These are phyloP conservation scores for Parnassius orleans DNA, from an alignment of 2,888 invertebrate genomes.

Conservation along the genomic window DNA sequence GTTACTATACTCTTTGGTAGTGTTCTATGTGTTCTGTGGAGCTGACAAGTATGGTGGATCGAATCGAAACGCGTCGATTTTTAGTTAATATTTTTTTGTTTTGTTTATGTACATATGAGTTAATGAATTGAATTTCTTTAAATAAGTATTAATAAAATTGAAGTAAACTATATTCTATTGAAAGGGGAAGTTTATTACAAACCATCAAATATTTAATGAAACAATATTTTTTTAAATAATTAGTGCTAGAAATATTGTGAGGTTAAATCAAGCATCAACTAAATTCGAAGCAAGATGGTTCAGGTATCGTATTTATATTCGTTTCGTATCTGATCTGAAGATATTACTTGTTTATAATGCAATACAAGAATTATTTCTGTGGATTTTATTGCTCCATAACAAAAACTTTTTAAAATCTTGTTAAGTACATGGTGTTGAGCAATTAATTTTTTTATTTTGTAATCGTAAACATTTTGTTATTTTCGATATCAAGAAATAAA, in stretches of 20 bases:
- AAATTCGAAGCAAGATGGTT: conserved; percentile 58
- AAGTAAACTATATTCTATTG: background rate
- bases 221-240: conserved; percentile 5
- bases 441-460: too few relatives aligned
- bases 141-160: conserved; percentile 20
- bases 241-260: conserved; percentile 18
- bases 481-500: too few relatives aligned
- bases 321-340: too few relatives aligned
- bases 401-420: too few relatives aligned
- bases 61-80: conserved; percentile 27
- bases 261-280: conserved; percentile 16
- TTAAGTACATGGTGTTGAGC: too few relatives aligned
- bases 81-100: conserved; percentile 29
- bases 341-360: too few relatives aligned
- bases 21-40: too few relatives aligned
- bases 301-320: conserved; percentile 46
- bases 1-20: too few relatives aligned
- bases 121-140: conserved; percentile 26
- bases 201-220: background rate
- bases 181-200: background rate
- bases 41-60: conserved; percentile 14
- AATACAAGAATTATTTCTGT: too few relatives aligned
- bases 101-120: conserved; percentile 25
- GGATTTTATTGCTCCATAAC: too few relatives aligned
- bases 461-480: too few relatives aligned